Percentiles rank a stretch among this genome's conserved stretches.
These are phyloP conservation scores for Drosophila neotestacea DNA, from an alignment of 2,888 invertebrate species.

Conservation along the genomic window DNA sequence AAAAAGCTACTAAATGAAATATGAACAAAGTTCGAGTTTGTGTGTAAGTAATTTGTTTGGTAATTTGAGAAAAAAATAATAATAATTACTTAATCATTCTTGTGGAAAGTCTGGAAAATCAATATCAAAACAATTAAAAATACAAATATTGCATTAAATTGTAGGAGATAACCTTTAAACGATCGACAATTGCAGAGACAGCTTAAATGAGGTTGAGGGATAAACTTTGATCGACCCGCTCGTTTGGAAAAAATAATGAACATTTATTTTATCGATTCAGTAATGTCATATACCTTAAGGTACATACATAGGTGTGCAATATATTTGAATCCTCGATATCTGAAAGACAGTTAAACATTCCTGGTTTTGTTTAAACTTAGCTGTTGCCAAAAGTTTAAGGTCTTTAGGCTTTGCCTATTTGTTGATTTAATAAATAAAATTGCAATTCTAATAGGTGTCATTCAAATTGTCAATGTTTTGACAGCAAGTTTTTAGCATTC, in stretches of 20 bases:
- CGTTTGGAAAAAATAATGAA: neutral
- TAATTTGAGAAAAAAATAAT: slow-evolving; percentile 35
- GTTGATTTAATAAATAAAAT: slow-evolving; percentile 25
- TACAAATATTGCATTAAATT: neutral
- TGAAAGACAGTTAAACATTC: too few relatives aligned
- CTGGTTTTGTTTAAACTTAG: neutral
- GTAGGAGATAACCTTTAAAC: too few relatives aligned
- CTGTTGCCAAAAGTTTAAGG: neutral
- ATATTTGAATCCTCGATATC: too few relatives aligned
- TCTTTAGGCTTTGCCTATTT: neutral
- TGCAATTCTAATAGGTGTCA: slow-evolving; percentile 14
- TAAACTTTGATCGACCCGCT: neutral
- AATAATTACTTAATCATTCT: slow-evolving; percentile 39
- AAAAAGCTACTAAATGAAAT: slow-evolving; percentile 7
- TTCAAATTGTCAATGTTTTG: slow-evolving; percentile 7
- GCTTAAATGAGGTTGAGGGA: too few relatives aligned
- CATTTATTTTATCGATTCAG: neutral
- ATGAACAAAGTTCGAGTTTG: neutral
- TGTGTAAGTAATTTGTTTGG: neutral
- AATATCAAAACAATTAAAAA: neutral
- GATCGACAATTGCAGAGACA: too few relatives aligned
- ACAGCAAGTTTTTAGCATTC: slow-evolving; percentile 15
- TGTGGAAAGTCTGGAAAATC: neutral
- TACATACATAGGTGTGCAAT: too few relatives aligned
- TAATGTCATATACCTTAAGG: too few relatives aligned